A percentile compares a stretch with the other conserved stretches of the same genome.
Conservation (phyloP, 2,888 invertebrate genomes). For the Shargacucullia verbasci region DNA sequence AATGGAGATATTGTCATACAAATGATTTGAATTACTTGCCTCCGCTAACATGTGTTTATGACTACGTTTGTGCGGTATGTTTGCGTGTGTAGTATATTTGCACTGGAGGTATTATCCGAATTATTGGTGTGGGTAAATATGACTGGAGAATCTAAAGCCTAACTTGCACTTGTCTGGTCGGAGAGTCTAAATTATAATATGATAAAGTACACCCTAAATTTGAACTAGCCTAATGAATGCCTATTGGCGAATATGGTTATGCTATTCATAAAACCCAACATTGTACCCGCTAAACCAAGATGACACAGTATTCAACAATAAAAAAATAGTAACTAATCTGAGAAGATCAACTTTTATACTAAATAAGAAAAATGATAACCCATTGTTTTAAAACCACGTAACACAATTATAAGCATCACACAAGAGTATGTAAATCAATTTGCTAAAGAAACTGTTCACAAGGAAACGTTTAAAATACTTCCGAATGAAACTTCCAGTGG, state of each 20-base stretch:
- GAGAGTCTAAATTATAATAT: too few species aligned
- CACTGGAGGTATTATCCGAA: too few species aligned
- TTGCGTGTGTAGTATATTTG: constrained; percentile 20
- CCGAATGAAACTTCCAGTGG: constrained; percentile 59
- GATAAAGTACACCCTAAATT: too few species aligned
- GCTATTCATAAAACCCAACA: background rate
- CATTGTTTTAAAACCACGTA: constrained; percentile 54
- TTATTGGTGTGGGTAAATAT: too few species aligned
- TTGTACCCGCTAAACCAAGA: background rate
- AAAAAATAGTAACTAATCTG: constrained; percentile 36
- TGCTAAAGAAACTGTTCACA: constrained; percentile 71
- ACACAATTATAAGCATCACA: constrained; percentile 50
- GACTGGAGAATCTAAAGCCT: too few species aligned
- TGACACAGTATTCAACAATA: constrained; percentile 16
- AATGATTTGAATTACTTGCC: constrained; percentile 56
- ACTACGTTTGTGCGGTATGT: constrained; percentile 24
- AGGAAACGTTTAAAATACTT: constrained; percentile 66
- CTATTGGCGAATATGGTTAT: background rate
- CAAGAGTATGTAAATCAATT: constrained; percentile 68
- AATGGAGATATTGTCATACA: constrained; percentile 67
- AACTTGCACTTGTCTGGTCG: too few species aligned
- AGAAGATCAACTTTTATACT: constrained; percentile 31
- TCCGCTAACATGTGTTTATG: constrained; percentile 26
- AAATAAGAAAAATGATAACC: constrained; percentile 35
- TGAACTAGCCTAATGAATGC: background rate